Conservation (phyloP, 2,797 vertebrate genomes). For the Dendrocincla fuliginosa region DNA sequence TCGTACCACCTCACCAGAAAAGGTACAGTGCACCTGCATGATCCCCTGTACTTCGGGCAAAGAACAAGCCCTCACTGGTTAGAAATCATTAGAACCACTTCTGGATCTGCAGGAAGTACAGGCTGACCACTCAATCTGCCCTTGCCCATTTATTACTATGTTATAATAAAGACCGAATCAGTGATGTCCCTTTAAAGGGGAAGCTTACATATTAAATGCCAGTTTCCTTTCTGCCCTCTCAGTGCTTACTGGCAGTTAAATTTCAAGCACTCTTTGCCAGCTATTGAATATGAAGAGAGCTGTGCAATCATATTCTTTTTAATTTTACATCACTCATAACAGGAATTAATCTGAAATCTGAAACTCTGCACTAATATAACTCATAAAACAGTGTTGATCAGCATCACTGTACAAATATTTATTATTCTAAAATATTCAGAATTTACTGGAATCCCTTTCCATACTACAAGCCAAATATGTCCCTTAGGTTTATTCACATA, state of each 20-base stretch:
- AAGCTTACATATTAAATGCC: not conserved
- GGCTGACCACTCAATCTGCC: not conserved
- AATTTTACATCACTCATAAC: not conserved
- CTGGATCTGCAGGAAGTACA: not conserved
- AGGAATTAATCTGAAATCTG: constrained; percentile 23
- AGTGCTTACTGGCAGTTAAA: not conserved
- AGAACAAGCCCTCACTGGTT: not conserved
- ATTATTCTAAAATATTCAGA: constrained; percentile 41
- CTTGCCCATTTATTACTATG: not conserved
- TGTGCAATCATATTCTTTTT: not conserved
- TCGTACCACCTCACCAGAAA: not conserved
- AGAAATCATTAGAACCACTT: not conserved
- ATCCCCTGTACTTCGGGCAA: rapidly evolving
- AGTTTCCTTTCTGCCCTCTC: not conserved
- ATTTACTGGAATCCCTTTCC: constrained; percentile 28
- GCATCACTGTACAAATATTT: constrained; percentile 56
- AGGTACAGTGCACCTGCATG: not conserved
- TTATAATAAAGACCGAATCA: not conserved
- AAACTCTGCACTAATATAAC: not conserved
- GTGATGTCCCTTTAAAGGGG: not conserved
- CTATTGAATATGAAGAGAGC: not conserved
- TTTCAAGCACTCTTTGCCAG: not conserved
- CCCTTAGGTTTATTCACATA: constrained; percentile 27
- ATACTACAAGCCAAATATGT: constrained; percentile 8
- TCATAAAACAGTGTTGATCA: not conserved